Base-by-base conservation (phyloP, 2,113 vertebrate genomes). In the Buteo buteo region DNA sequence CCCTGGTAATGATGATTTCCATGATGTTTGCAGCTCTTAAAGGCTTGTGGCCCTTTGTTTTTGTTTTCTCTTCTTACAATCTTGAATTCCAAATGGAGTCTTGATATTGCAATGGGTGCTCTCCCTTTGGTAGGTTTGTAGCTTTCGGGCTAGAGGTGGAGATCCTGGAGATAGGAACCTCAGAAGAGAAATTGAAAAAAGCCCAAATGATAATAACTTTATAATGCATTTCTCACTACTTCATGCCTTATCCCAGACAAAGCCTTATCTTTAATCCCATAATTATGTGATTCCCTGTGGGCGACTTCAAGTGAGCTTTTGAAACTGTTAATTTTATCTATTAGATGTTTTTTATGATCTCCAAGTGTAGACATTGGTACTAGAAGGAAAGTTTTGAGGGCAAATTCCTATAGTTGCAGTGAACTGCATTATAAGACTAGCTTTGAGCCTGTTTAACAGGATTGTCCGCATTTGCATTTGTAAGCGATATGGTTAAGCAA, bases 221-320 rank as follows among this genome's bases (percentile, higher is more conserved):
- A 10, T 85, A 82, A 85, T 44, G 34, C 3, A 3, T 66, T 90
- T 88, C 78, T 93, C 36, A 7, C 57, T 94, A n/a, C 69, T 83
- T 55, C 19, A 3, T 54, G 31, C 9, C 3, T 80, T 86, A 70
- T 24, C n/a, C 87, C 40, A 90, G 93, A 77, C 71, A 83, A 72
- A 96, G 88, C 58, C 88, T 69, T 84, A 86, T 82, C 91, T 96
- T 90, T 94, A 59, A 80, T 82, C 67, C 84, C 34, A 4, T 82
- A 91, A 93, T 93, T 94, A 88, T 19, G 66, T 77, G 22, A 69
- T 79, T 86, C 85, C 92, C 87, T 14, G 8, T 28, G 58, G 88
- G 85, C 3, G 2, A 70, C 49, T 76, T 93, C 50, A 67, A 94
- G 83, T 2, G 5, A 92, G 77, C 38, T 82, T 96, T 83, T 0